Conservation (phyloP, 2,113 vertebrate species). For the Neotragus moschatus region DNA sequence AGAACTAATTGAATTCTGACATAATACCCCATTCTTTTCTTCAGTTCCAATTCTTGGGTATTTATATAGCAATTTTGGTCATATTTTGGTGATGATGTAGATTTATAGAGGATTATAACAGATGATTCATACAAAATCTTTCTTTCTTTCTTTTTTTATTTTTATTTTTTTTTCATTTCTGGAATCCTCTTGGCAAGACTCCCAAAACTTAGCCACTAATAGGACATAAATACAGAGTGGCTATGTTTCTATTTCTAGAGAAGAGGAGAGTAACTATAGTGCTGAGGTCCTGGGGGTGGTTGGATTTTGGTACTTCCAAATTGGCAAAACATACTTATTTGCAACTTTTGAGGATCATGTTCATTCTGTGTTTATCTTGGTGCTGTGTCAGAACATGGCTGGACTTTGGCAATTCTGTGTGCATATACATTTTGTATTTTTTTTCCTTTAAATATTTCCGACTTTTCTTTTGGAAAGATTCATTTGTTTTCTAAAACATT, state of each 20-base stretch:
- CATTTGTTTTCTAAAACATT: slow-evolving; percentile 3
- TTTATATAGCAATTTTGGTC: slow-evolving; percentile 78
- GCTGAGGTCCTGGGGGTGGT: slow-evolving; percentile 58
- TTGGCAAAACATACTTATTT: slow-evolving; percentile 34
- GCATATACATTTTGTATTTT: neutral
- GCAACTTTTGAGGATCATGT: slow-evolving; percentile 37
- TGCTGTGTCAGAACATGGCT: slow-evolving; percentile 27
- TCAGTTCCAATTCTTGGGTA: slow-evolving; percentile 69
- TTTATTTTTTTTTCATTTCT: slow-evolving; percentile 65
- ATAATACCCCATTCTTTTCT: slow-evolving; percentile 64
- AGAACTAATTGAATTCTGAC: slow-evolving; percentile 72
- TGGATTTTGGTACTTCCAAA: slow-evolving; percentile 66
- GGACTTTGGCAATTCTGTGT: neutral
- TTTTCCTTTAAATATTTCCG: neutral
- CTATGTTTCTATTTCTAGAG: slow-evolving; percentile 80
- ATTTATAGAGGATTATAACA: slow-evolving; percentile 72
- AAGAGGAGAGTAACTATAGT: slow-evolving; percentile 52
- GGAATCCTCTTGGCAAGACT: slow-evolving; percentile 69
- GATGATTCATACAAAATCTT: slow-evolving; percentile 78
- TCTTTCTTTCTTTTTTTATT: neutral
- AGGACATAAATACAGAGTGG: slow-evolving; percentile 79
- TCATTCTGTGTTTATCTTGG: slow-evolving; percentile 31
- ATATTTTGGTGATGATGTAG: slow-evolving; percentile 81
- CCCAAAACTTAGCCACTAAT: slow-evolving; percentile 77
- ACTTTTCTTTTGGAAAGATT: neutral